Percentiles rank a stretch among this genome's conserved stretches.
Evolutionary conservation across 2,888 invertebrate genomes (phyloP).

Genomic region (Hydrotaea diabolus): DNA sequence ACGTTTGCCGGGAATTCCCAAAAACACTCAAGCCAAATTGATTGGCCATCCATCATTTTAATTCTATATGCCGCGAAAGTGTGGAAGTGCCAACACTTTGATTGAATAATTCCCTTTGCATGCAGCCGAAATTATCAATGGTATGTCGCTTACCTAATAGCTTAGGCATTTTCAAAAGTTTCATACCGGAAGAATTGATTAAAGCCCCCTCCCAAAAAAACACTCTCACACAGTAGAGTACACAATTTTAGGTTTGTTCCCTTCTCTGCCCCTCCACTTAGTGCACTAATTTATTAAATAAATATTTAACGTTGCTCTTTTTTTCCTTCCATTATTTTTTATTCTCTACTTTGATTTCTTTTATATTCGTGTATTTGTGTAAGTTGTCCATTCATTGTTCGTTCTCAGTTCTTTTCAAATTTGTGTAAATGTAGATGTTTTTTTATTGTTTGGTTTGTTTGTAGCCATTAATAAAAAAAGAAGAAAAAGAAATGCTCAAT

Average conservation of each 20-base stretch:
- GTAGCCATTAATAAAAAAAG: slow-evolving; percentile 19
- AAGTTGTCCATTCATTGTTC: neutral
- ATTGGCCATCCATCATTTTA: no score
- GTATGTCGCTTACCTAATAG: neutral
- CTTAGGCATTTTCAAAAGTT: neutral
- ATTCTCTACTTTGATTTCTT: neutral
- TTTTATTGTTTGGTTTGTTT: slow-evolving; percentile 28
- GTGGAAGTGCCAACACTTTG: neutral
- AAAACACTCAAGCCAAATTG: no score
- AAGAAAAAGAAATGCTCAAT: slow-evolving; percentile 30
- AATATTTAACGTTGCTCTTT: neutral
- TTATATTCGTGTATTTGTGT: neutral
- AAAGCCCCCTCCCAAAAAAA: neutral
- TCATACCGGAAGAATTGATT: slow-evolving; percentile 14
- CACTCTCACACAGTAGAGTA: no score
- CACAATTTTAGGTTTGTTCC: neutral
- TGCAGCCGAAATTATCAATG: neutral
- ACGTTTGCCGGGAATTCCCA: no score
- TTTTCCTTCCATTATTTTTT: neutral
- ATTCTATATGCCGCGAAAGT: no score
- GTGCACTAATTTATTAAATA: neutral
- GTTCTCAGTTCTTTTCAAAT: neutral
- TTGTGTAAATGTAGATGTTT: neutral
- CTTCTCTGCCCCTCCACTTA: neutral
- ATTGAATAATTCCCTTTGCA: neutral